Percentiles rank a stretch among this genome's conserved stretches.
Conservation (phyloP, 1,140 invertebrate species). For the Frieseomelitta varia region DNA sequence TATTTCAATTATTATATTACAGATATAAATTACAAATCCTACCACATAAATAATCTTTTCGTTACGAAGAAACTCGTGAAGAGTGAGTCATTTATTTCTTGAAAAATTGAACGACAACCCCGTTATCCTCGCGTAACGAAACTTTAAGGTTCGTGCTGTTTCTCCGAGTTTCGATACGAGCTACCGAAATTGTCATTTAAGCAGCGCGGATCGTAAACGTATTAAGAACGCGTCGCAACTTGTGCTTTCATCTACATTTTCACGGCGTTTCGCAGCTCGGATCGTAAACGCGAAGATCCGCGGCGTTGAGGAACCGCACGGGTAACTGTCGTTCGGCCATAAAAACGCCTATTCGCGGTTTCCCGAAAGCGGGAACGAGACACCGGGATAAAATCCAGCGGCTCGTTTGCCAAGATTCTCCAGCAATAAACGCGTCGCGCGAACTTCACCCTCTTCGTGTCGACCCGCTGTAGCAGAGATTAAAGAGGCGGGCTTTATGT, state of each 20-base stretch:
- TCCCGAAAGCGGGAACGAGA: neutral
- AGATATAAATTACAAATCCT: too few species aligned
- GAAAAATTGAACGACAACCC: too few species aligned
- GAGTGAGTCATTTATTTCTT: too few species aligned
- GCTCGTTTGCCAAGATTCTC: neutral
- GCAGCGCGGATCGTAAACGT: neutral
- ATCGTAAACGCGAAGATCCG: neutral
- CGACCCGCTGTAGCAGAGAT: constrained; percentile 44
- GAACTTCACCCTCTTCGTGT: constrained; percentile 13
- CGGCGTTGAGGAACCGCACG: too few species aligned
- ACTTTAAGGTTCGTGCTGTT: too few species aligned
- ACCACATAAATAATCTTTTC: too few species aligned
- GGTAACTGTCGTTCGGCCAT: neutral
- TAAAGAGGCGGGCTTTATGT: constrained; percentile 63
- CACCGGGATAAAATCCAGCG: neutral
- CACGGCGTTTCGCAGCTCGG: neutral
- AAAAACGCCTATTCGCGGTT: neutral
- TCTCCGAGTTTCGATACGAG: too few species aligned
- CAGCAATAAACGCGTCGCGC: constrained; percentile 52
- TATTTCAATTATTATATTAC: too few species aligned
- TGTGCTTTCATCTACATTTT: neutral
- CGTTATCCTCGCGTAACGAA: too few species aligned
- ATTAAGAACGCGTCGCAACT: neutral
- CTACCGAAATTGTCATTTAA: neutral
- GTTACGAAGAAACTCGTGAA: too few species aligned